Evolutionary conservation across 2,888 invertebrate species (phyloP).

Genomic region (Psylliodes chrysocephalus): DNA sequence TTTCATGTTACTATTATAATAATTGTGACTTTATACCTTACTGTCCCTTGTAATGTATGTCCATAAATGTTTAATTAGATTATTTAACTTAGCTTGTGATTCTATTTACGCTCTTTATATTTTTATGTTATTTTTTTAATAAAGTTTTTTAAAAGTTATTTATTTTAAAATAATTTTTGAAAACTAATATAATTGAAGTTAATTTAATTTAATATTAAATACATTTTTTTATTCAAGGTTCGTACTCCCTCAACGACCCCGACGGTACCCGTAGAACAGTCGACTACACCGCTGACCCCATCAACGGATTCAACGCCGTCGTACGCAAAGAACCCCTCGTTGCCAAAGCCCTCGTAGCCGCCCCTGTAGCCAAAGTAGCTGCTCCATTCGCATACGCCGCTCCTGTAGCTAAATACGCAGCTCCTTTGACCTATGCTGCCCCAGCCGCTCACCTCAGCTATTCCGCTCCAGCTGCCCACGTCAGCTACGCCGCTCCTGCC

Average conservation of each 20-base stretch:
- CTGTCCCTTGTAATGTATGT: too few species aligned
- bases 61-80: too few species aligned
- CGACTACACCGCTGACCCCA: constrained; percentile 69
- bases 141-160: not conserved
- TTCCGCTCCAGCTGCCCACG: constrained; percentile 43
- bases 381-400: constrained; percentile 42
- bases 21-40: too few species aligned
- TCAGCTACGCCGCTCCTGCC: constrained; percentile 30
- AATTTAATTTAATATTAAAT: not conserved
- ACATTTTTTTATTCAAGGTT: constrained; percentile 24
- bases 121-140: too few species aligned
- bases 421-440: constrained; percentile 47
- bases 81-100: too few species aligned
- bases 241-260: constrained; percentile 68
- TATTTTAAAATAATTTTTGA: not conserved
- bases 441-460: constrained; percentile 55
- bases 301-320: constrained; percentile 69
- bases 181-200: not conserved
- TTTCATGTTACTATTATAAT: too few species aligned
- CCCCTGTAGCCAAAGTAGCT: constrained; percentile 52
- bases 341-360: constrained; percentile 46
- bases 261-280: constrained; percentile 74
- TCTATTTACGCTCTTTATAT: too few species aligned
- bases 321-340: constrained; percentile 65
- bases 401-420: constrained; percentile 27